Evolutionary conservation across 2,797 vertebrate genomes (phyloP).

Genomic region (Megalops cyprinoides): DNA sequence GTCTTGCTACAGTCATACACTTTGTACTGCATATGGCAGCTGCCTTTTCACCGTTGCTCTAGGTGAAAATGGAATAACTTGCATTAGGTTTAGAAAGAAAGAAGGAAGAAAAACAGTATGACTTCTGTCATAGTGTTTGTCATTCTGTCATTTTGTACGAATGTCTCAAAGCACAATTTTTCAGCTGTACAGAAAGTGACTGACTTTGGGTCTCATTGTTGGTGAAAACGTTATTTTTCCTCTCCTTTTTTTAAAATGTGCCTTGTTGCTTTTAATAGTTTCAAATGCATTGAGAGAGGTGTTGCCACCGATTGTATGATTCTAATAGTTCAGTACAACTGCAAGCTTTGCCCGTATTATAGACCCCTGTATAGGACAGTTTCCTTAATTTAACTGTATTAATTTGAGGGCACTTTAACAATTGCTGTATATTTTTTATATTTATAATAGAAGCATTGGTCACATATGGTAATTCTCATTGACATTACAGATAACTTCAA

Average conservation of each 20-base stretch:
- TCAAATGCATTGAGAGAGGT: constrained; percentile 13
- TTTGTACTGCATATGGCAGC: constrained; percentile 3
- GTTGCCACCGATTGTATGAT: constrained; percentile 28
- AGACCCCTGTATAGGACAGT: constrained; percentile 20
- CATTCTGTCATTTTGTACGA: constrained; percentile 29
- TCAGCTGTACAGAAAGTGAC: constrained; percentile 28
- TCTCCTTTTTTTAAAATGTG: constrained; percentile 36
- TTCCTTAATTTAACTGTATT: neutral
- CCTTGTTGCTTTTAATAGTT: constrained; percentile 34
- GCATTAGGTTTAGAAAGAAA: constrained; percentile 25
- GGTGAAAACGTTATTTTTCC: constrained; percentile 33
- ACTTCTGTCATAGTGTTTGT: no score
- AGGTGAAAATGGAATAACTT: neutral
- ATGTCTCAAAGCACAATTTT: constrained; percentile 47
- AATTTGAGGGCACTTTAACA: constrained; percentile 30
- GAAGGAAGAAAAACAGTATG: constrained; percentile 12
- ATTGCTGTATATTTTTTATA: constrained; percentile 30
- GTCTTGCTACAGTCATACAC: neutral
- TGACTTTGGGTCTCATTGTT: constrained; percentile 29
- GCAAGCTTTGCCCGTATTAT: constrained; percentile 26
- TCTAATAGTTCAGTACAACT: neutral
- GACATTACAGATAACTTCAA: constrained; percentile 13
- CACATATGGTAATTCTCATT: neutral
- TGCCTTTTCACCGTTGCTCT: neutral
- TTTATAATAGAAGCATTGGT: constrained; percentile 23